Percentiles rank a stretch among this genome's conserved stretches.
phyloP scores from a whole-genome alignment of 1,140 invertebrate genomes.

The Berghia stephanieae region DNA sequence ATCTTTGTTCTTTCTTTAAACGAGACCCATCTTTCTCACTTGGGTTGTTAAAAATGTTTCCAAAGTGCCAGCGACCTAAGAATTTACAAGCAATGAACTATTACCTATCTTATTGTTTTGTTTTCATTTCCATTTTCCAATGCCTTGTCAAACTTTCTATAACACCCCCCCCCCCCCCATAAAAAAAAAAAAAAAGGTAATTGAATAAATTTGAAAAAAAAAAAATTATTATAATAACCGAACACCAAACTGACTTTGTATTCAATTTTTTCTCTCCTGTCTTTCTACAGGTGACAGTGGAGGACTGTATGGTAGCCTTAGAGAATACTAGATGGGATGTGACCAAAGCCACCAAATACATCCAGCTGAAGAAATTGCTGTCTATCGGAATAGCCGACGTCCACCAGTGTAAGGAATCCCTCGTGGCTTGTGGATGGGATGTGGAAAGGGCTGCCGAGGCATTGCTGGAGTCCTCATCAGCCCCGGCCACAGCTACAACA shows the following conservation, averaged over 20 bases:
- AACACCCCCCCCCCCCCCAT: no score
- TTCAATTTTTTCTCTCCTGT: conserved; percentile 14
- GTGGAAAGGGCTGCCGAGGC: conserved; percentile 65
- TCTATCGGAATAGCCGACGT: conserved; percentile 59
- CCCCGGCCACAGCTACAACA: no score
- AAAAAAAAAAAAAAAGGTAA: no score
- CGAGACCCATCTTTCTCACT: neutral
- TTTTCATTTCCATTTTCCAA: no score
- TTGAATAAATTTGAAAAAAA: no score
- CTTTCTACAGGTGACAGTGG: conserved; percentile 75
- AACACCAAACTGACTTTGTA: no score
- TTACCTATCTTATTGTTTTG: neutral
- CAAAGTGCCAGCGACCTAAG: neutral
- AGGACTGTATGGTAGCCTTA: conserved; percentile 82
- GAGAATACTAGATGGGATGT: conserved; percentile 89
- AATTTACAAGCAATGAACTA: neutral
- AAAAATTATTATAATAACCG: no score
- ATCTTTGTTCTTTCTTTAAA: neutral
- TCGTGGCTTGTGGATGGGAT: conserved; percentile 65
- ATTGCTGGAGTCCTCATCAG: conserved; percentile 47
- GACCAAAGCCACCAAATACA: conserved; percentile 86
- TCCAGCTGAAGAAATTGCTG: conserved; percentile 75
- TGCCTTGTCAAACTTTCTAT: no score
- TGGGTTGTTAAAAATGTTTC: no score
- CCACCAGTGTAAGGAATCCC: conserved; percentile 61